A percentile compares a stretch with the other conserved stretches of the same genome.
Conservation (phyloP, 2,797 vertebrate species). For the Rhabdomys pumilio region DNA sequence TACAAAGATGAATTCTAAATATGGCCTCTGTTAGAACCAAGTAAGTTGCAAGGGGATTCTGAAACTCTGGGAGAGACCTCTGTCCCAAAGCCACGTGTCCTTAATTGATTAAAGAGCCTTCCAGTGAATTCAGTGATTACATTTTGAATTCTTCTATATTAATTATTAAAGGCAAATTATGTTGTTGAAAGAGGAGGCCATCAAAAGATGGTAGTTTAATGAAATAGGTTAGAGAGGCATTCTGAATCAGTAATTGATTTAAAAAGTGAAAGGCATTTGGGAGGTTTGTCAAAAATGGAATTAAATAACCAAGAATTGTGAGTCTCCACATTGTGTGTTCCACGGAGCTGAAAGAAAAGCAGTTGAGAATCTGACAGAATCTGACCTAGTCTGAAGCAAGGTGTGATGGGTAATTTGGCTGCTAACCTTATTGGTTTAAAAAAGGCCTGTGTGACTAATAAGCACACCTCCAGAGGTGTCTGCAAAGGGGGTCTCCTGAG, state of each 20-base stretch:
- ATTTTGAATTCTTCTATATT: constrained; percentile 81
- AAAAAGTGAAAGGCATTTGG: constrained; percentile 37
- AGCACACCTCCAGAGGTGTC: neutral
- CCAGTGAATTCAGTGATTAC: constrained; percentile 69
- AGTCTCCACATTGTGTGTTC: neutral
- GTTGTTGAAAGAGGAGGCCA: constrained; percentile 70
- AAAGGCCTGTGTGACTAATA: neutral
- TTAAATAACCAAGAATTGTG: constrained; percentile 50
- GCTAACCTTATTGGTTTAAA: neutral
- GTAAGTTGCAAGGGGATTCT: neutral
- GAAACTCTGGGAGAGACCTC: constrained; percentile 37
- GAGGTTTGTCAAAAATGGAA: constrained; percentile 60
- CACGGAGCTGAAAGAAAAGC: constrained; percentile 22
- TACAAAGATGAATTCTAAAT: neutral
- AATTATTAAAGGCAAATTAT: constrained; percentile 83
- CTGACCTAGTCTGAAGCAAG: neutral
- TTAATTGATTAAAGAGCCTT: constrained; percentile 70
- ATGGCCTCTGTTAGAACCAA: neutral
- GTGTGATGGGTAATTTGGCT: neutral
- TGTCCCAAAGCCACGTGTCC: constrained; percentile 45
- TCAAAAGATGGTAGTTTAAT: constrained; percentile 72
- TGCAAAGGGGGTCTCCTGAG: neutral
- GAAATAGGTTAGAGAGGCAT: constrained; percentile 58
- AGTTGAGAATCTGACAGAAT: neutral
- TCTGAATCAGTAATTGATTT: constrained; percentile 73